Percentiles rank a stretch among this genome's conserved stretches.
Conservation (phyloP, 2,888 invertebrate genomes). For the Andrena hattorfiana region DNA sequence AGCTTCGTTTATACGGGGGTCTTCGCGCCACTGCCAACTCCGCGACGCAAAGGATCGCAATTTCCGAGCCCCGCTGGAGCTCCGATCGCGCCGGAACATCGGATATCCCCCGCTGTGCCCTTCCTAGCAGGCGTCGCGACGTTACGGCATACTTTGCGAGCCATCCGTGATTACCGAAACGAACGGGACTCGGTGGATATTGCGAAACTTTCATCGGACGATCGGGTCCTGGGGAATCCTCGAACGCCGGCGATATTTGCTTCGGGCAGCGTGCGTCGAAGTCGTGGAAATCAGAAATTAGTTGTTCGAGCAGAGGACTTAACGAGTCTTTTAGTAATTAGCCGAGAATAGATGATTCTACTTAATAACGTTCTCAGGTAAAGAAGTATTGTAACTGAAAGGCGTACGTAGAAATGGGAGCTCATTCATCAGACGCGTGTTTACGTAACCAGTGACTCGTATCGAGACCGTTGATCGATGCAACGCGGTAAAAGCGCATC, state of each 20-base stretch:
- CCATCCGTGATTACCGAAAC: constrained; percentile 28
- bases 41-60: constrained; percentile 40
- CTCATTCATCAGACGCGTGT: not conserved
- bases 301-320: not conserved
- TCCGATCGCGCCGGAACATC: not conserved
- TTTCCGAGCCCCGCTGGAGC: constrained; percentile 8
- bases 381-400: not conserved
- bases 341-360: too few relatives aligned
- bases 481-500: constrained; percentile 43
- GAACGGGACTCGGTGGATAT: constrained; percentile 18
- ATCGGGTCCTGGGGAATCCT: not conserved
- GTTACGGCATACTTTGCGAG: constrained; percentile 6
- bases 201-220: constrained; percentile 64
- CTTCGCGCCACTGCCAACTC: constrained; percentile 58
- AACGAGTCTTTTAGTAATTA: too few relatives aligned
- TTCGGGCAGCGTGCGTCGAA: not conserved
- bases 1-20: constrained; percentile 56
- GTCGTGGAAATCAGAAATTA: not conserved
- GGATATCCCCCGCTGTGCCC: constrained; percentile 38
- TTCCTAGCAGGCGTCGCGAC: constrained; percentile 34
- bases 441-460: not conserved
- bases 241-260: not conserved
- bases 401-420: not conserved
- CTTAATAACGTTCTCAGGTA: too few relatives aligned
- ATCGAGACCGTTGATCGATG: not conserved